A percentile compares a stretch with the other conserved stretches of the same genome.
phyloP scores from a whole-genome alignment of 2,797 vertebrate species.

The Philypnodon macrostomus region DNA sequence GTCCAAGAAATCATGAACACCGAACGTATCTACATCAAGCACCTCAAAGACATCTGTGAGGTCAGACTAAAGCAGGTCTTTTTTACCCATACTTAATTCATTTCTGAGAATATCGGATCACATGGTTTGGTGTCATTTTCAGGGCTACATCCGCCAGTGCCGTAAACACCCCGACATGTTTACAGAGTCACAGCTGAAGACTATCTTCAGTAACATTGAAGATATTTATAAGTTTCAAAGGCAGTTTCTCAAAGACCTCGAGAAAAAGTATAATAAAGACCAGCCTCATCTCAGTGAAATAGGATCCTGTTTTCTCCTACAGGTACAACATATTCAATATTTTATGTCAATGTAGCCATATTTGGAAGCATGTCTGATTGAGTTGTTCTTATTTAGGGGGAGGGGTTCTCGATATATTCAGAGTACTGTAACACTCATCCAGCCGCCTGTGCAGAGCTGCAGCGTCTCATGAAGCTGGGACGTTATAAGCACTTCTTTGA shows the following conservation, averaged over 20 bases:
- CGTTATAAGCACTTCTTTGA: slow-evolving; percentile 97
- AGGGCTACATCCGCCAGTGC: slow-evolving; percentile 98
- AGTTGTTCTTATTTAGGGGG: slow-evolving; percentile 74
- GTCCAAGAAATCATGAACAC: slow-evolving; percentile 97
- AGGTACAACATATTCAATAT: slow-evolving; percentile 69
- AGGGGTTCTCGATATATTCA: slow-evolving; percentile 94
- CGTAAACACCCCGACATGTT: slow-evolving; percentile 95
- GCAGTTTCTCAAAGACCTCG: slow-evolving; percentile 91
- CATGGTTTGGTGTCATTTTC: slow-evolving; percentile 19
- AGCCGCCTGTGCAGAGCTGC: slow-evolving; percentile 85
- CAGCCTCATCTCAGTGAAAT: slow-evolving; percentile 95
- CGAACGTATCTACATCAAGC: slow-evolving; percentile 96
- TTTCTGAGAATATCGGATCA: slow-evolving; percentile 1
- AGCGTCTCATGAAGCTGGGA: slow-evolving; percentile 89
- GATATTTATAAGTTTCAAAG: slow-evolving; percentile 98
- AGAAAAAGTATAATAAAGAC: slow-evolving; percentile 92
- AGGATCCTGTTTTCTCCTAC: slow-evolving; percentile 92
- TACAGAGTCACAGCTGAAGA: slow-evolving; percentile 84
- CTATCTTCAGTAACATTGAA: slow-evolving; percentile 98
- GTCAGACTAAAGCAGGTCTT: slow-evolving; percentile 51
- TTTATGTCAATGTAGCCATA: neutral
- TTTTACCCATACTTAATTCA: neutral
- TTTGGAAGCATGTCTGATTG: neutral
- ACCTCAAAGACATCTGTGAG: slow-evolving; percentile 97
- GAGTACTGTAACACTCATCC: slow-evolving; percentile 98